phyloP scores from a whole-genome alignment of 2,113 vertebrate genomes.

The Melozone crissalis region DNA sequence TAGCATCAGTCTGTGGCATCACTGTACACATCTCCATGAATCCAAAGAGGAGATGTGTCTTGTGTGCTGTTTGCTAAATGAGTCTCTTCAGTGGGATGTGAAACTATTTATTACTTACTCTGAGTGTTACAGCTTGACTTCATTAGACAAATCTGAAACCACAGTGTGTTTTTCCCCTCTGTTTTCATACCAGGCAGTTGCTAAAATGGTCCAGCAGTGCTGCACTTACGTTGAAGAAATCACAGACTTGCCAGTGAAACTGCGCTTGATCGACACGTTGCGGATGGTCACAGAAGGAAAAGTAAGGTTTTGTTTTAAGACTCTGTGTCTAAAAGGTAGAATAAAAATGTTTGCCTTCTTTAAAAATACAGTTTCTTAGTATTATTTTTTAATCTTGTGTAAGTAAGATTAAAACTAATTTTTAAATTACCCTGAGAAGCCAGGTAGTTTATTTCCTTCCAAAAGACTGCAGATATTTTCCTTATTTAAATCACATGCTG shows the following conservation, averaged over 20 bases:
- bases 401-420: neutral
- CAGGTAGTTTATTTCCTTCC: neutral
- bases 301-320: slow-evolving; percentile 75
- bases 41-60: neutral
- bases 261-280: slow-evolving; percentile 94
- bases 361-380: neutral
- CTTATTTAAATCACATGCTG: neutral
- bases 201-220: slow-evolving; percentile 99
- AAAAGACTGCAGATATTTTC: neutral
- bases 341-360: slow-evolving; percentile 7
- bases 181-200: slow-evolving; percentile 85
- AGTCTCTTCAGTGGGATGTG: neutral
- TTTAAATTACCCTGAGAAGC: neutral
- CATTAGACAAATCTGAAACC: neutral
- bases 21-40: neutral
- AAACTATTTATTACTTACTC: neutral
- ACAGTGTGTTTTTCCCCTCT: neutral
- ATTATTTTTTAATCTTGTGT: neutral
- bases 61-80: neutral
- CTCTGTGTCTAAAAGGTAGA: neutral
- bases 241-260: slow-evolving; percentile 90
- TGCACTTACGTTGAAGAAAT: slow-evolving; percentile 92
- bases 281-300: slow-evolving; percentile 97
- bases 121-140: neutral
- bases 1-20: neutral